Percentiles rank a stretch among this genome's conserved stretches.
phyloP scores from a whole-genome alignment of 2,797 vertebrate genomes.

The Sebastes variabilis region DNA sequence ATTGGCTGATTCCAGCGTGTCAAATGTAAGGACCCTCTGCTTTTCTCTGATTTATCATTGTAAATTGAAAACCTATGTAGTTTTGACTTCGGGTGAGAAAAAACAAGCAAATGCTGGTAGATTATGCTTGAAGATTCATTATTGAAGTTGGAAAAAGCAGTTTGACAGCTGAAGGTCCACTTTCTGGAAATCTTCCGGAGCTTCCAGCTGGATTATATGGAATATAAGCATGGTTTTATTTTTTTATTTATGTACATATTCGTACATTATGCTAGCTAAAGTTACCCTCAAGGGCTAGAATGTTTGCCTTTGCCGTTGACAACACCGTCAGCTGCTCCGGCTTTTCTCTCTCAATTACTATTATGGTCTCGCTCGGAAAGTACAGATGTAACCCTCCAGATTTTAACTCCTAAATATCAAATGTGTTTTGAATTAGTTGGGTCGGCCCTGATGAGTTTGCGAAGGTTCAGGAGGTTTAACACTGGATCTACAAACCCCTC shows the following conservation, averaged over 20 bases:
- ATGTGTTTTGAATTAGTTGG: no score
- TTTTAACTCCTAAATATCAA: no score
- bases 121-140: not conserved
- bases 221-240: not conserved
- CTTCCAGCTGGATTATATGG: not conserved
- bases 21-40: not conserved
- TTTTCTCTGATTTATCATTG: not conserved
- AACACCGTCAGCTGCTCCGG: not conserved
- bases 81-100: not conserved
- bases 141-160: not conserved
- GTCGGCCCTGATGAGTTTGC: not conserved
- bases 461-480: not conserved
- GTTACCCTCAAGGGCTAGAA: fast-evolving
- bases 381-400: no score
- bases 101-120: not conserved
- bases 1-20: not conserved
- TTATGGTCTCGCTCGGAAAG: not conserved
- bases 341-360: not conserved
- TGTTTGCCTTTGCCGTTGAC: not conserved
- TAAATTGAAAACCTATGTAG: not conserved
- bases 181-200: not conserved
- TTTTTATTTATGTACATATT: not conserved
- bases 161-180: not conserved
- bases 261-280: no score
- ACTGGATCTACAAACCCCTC: no score